Evolutionary conservation across 2,113 vertebrate genomes (phyloP), one percentile per base, ranked within the genome.

Genomic region (Phalacrocorax brasilianus): DNA sequence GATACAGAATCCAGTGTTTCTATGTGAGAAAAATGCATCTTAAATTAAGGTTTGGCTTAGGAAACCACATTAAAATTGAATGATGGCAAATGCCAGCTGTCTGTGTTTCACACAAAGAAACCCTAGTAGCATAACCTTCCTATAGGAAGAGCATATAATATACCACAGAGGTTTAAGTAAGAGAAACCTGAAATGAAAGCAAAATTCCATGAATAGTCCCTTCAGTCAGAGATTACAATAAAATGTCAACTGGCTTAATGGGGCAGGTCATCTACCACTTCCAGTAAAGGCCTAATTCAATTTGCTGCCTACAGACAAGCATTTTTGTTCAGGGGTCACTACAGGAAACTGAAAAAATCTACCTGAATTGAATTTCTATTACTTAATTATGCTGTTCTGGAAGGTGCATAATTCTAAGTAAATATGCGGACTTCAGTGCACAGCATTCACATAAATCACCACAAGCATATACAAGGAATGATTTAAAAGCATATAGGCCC

Each of bases 211-310:
- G 59, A 97, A 97, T 78, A 96, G 55, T 30, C 73, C 35, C 89
- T 92, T 97, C 91, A 94, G 93, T 93, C 91, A 96, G 84, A 97
- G 59, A 96, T 73, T 88, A 95, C 89, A 97, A 95, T 89, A 95
- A 93, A 91, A 97, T 83, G 77, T 95, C 70, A 58, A 66, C 94
- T 83, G 68, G 58, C 75, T 96, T 97, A 98, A 97, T 95, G 89
- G 87, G 74, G n/a, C 50, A 84, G 95, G 93, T 97, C 93, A 95
- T 91, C 91, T 95, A 83, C 71, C 5, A 4, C 92, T 97, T 97
- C 86, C 97, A 90, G 93, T 92, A 97, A 97, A 56, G 1, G 32
- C 30, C 63, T 97, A 97, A 98, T 97, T 97, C 45, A 95, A 94
- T 98, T 95, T 96, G 55, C 89, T 95, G 75, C 68, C 92, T 93